Percentiles rank a stretch among this genome's conserved stretches.
phyloP scores from a whole-genome alignment of 2,888 invertebrate genomes.

The Drosophila ustulata region DNA sequence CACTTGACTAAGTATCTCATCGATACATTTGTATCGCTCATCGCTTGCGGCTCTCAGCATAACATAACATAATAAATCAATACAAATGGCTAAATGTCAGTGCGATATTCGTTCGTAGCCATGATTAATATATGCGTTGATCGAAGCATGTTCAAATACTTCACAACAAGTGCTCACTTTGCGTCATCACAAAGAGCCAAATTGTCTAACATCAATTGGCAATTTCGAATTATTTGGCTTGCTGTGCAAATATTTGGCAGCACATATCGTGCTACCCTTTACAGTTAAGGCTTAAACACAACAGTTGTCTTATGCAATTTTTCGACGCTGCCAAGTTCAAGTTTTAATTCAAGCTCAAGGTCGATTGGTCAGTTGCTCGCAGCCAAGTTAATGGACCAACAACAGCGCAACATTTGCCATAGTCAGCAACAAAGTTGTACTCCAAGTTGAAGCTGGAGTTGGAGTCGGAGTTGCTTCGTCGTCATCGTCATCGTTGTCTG shows the following conservation, averaged over 20 bases:
- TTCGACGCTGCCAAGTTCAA: constrained; percentile 58
- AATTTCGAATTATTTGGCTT: constrained; percentile 25
- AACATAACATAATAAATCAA: constrained; percentile 59
- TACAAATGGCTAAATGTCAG: constrained; percentile 19
- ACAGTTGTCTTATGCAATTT: constrained; percentile 61
- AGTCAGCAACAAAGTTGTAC: not conserved
- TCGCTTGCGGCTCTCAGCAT: constrained; percentile 47
- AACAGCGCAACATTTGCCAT: constrained; percentile 13
- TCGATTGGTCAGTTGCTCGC: constrained; percentile 42
- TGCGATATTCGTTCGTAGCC: constrained; percentile 31
- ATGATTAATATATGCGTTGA: constrained; percentile 50
- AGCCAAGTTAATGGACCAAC: constrained; percentile 50
- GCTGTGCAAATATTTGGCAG: constrained; percentile 19
- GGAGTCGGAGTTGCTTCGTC: not conserved
- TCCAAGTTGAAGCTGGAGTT: constrained; percentile 2
- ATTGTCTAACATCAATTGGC: constrained; percentile 29
- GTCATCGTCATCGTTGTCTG: constrained; percentile 38
- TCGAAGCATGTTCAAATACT: constrained; percentile 50
- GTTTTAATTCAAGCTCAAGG: constrained; percentile 77
- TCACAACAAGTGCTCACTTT: constrained; percentile 70
- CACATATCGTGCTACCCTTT: constrained; percentile 25
- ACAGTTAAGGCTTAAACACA: constrained; percentile 30
- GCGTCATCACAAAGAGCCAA: constrained; percentile 67
- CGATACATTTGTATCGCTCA: constrained; percentile 58
- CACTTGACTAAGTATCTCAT: constrained; percentile 49